These are phyloP conservation scores for Blennius ocellaris DNA, from an alignment of 2,113 vertebrate genomes.

Conservation along the genomic window DNA sequence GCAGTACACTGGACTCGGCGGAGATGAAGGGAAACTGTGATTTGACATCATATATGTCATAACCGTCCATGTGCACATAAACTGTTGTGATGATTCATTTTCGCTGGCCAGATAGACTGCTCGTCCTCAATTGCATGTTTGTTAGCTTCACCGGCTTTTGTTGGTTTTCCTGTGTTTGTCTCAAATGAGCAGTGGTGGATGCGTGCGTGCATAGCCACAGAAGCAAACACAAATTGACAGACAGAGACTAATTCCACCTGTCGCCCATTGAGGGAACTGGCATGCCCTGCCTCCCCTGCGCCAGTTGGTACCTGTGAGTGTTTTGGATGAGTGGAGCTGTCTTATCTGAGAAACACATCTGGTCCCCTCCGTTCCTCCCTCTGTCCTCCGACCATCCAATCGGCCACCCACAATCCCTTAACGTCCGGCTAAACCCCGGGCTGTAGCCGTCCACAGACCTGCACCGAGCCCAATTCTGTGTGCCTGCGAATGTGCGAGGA, in stretches of 20 bases:
- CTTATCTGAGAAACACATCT: conserved; percentile 75
- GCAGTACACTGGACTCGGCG: conserved; percentile 31
- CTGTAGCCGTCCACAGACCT: conserved; percentile 20
- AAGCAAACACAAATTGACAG: conserved; percentile 23
- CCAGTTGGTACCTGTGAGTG: conserved; percentile 66
- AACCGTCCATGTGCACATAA: not conserved
- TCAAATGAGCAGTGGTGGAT: conserved; percentile 29
- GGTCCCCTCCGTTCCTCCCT: conserved; percentile 55
- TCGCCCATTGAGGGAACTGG: conserved; percentile 42
- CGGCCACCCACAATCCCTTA: conserved; percentile 6
- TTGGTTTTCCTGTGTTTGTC: conserved; percentile 16
- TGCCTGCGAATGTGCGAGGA: conserved; percentile 53
- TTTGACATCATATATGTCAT: not conserved
- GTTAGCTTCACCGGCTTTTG: conserved; percentile 20
- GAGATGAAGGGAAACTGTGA: conserved; percentile 8
- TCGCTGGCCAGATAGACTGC: conserved; percentile 10
- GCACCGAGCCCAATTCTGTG: conserved; percentile 54
- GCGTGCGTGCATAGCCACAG: conserved; percentile 13
- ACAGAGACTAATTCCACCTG: conserved; percentile 55
- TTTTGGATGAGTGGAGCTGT: conserved; percentile 65
- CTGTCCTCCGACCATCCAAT: conserved; percentile 53
- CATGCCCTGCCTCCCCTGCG: conserved; percentile 24
- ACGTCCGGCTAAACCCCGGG: conserved; percentile 21
- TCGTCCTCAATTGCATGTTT: conserved; percentile 18
- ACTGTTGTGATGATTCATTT: conserved; percentile 15